phyloP scores from a whole-genome alignment of 2,888 invertebrate species.

The Apeira syringaria region DNA sequence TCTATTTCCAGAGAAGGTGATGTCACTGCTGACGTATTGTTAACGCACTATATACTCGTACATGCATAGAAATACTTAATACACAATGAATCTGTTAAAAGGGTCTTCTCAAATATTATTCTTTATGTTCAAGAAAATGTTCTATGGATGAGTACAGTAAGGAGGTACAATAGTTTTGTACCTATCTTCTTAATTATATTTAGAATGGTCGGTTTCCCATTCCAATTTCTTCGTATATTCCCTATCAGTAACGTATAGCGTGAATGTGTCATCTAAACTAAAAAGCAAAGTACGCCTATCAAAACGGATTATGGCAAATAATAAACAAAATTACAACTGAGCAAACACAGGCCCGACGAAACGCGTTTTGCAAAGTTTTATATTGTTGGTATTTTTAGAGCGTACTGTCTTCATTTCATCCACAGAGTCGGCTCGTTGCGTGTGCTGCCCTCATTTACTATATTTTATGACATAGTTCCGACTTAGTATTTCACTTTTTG shows the following conservation, averaged over 20 bases:
- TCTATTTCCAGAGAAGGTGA: constrained; percentile 20
- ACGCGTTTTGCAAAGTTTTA: constrained; percentile 38
- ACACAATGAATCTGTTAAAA: constrained; percentile 27
- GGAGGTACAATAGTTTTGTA: too few species aligned
- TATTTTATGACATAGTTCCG: constrained; percentile 78
- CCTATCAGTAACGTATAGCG: constrained; percentile 10
- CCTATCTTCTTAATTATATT: too few species aligned
- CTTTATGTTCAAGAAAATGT: too few species aligned
- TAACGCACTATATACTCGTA: constrained; percentile 7
- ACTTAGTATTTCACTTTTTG: constrained; percentile 77
- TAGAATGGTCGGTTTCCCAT: too few species aligned
- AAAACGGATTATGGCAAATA: constrained; percentile 16
- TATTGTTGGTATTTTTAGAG: constrained; percentile 50
- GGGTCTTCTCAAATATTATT: too few species aligned
- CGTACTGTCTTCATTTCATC: constrained; percentile 51
- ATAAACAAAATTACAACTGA: constrained; percentile 24
- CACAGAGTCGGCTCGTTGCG: constrained; percentile 48
- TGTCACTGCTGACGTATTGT: constrained; percentile 20
- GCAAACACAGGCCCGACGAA: constrained; percentile 28
- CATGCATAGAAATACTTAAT: constrained; percentile 22
- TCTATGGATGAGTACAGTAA: too few species aligned
- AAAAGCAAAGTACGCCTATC: constrained; percentile 21
- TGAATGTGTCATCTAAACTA: constrained; percentile 21
- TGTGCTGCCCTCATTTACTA: constrained; percentile 65
- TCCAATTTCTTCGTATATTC: too few species aligned